These are phyloP conservation scores for Clarias magur DNA, from an alignment of 2,113 vertebrate genomes.

Conservation along the genomic window DNA sequence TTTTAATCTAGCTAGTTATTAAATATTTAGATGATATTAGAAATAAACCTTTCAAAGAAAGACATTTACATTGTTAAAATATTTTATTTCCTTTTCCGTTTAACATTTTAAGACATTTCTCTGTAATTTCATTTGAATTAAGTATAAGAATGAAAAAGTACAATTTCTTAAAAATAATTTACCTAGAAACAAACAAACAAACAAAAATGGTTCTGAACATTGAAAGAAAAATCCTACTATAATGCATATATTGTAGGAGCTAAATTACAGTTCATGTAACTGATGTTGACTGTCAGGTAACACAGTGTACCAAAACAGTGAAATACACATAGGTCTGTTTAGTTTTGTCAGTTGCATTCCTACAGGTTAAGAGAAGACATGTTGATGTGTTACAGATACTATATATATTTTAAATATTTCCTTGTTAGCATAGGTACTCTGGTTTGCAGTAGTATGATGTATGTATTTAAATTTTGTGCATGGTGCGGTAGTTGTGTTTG, in stretches of 20 bases:
- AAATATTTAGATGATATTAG: neutral
- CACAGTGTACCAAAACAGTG: neutral
- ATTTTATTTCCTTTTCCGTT: neutral
- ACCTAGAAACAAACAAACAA: too few species aligned
- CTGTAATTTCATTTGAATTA: neutral
- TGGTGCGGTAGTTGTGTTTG: neutral
- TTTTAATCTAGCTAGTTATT: too few species aligned
- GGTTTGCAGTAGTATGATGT: neutral
- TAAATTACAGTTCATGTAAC: neutral
- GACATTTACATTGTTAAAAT: neutral
- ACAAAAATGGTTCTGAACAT: too few species aligned
- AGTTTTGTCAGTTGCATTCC: too few species aligned
- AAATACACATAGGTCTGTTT: neutral
- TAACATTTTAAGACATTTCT: neutral
- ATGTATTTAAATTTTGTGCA: neutral
- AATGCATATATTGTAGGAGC: too few species aligned
- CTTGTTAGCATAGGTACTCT: neutral
- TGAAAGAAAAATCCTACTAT: too few species aligned
- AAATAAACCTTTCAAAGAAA: neutral
- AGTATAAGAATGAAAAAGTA: neutral
- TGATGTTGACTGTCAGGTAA: neutral
- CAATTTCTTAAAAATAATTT: too few species aligned
- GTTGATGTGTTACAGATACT: neutral
- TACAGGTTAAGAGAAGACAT: too few species aligned
- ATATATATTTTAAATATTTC: neutral